Percentiles rank a stretch among this genome's conserved stretches.
phyloP scores from a whole-genome alignment of 2,113 vertebrate genomes.

The Pristiophorus japonicus region DNA sequence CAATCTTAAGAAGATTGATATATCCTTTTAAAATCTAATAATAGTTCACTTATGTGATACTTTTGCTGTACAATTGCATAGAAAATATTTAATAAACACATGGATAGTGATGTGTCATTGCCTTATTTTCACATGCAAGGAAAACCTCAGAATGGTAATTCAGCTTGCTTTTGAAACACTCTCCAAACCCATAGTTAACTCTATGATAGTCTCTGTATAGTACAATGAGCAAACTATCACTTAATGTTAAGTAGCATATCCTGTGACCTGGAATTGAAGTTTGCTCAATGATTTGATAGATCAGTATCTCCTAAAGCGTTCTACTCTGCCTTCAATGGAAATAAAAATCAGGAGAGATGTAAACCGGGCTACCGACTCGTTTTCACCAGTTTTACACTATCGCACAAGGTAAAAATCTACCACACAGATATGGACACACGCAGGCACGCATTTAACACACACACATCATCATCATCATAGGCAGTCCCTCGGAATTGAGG shows the following conservation, averaged over 20 bases:
- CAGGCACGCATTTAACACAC: neutral
- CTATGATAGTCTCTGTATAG: neutral
- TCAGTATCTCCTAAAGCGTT: neutral
- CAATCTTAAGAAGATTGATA: neutral
- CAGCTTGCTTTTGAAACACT: neutral
- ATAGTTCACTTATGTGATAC: neutral
- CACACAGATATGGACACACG: neutral
- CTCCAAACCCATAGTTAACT: neutral
- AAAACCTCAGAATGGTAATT: neutral
- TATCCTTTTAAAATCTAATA: neutral
- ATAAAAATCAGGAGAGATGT: neutral
- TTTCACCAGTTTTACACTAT: neutral
- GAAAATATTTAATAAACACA: neutral
- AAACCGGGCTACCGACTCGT: neutral
- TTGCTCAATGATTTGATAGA: neutral
- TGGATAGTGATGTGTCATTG: neutral
- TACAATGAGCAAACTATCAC: neutral
- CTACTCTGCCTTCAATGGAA: neutral
- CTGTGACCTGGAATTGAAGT: neutral
- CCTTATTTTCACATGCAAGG: neutral
- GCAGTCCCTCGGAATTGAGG: too few species aligned
- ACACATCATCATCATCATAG: too few species aligned
- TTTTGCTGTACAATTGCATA: neutral
- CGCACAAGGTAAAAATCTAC: neutral
- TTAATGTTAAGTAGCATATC: neutral